A percentile compares a stretch with the other conserved stretches of the same genome.
Conservation (phyloP, 2,113 vertebrate genomes). For the Paramormyrops kingsleyae region DNA sequence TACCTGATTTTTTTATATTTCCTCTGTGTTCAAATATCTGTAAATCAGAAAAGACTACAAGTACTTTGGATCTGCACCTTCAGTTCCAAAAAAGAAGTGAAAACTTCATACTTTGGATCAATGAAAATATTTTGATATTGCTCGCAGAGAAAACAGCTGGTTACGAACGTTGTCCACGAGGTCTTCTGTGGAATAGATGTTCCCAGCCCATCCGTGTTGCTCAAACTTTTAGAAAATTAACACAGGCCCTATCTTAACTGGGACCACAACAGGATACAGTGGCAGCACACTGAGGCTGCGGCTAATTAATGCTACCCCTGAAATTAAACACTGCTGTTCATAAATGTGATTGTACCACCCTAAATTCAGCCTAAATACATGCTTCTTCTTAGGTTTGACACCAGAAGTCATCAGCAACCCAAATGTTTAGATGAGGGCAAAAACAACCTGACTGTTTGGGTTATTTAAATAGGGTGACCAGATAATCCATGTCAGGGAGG, state of each 20-base stretch:
- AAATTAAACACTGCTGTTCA: neutral
- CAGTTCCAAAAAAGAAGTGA: neutral
- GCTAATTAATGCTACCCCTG: slow-evolving; percentile 32
- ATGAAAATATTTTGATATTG: slow-evolving; percentile 12
- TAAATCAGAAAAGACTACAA: neutral
- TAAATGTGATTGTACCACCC: neutral
- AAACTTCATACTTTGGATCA: neutral
- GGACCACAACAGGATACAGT: slow-evolving; percentile 36
- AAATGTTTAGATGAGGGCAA: neutral
- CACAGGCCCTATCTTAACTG: slow-evolving; percentile 56
- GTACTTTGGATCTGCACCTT: neutral
- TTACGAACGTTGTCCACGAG: neutral
- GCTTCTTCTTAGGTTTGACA: neutral
- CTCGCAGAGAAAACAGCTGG: neutral
- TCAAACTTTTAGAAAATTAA: slow-evolving; percentile 56
- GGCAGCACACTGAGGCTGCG: slow-evolving; percentile 28
- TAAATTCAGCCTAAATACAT: neutral
- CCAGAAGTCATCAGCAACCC: neutral
- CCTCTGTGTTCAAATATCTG: neutral
- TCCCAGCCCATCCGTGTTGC: slow-evolving; percentile 51
- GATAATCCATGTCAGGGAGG: too few relatives aligned
- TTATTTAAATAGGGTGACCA: neutral
- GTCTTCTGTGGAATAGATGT: slow-evolving; percentile 27
- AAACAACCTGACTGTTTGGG: neutral
- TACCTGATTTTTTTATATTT: neutral